phyloP scores from a whole-genome alignment of 1,140 invertebrate species.

The Subanguina moxae region DNA sequence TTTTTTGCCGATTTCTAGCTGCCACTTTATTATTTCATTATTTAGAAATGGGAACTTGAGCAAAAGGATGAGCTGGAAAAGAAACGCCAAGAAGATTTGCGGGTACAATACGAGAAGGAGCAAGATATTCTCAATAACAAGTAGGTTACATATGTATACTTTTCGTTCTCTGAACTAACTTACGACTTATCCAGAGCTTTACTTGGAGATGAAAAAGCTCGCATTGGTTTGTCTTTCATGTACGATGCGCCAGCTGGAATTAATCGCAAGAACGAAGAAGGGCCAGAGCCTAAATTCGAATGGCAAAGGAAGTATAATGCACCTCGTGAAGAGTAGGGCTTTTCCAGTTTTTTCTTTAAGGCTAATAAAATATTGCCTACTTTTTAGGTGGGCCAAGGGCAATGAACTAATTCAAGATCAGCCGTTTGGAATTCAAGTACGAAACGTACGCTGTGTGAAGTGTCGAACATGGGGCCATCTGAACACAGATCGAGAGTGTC shows the following conservation, averaged over 20 bases:
- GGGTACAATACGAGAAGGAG: constrained; percentile 95
- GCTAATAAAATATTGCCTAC: neutral
- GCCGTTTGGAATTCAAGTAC: constrained; percentile 91
- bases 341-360: neutral
- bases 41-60: constrained; percentile 98
- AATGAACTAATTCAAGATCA: constrained; percentile 75
- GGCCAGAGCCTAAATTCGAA: constrained; percentile 96
- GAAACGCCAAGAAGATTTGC: constrained; percentile 92
- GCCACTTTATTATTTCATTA: neutral
- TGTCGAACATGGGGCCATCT: constrained; percentile 99
- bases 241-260: constrained; percentile 95
- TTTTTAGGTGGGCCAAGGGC: constrained; percentile 52
- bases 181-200: constrained; percentile 70
- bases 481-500: constrained; percentile 78
- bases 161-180: neutral
- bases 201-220: constrained; percentile 96
- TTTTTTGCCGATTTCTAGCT: neutral
- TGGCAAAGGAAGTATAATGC: constrained; percentile 99
- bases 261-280: constrained; percentile 66
- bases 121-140: constrained; percentile 97
- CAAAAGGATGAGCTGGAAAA: constrained; percentile 94
- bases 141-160: constrained; percentile 63
- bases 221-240: constrained; percentile 97
- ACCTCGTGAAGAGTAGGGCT: constrained; percentile 73
- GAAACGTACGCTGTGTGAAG: constrained; percentile 95